Conservation (phyloP, 2,797 vertebrate species). For the Mormyrops boulengeri region DNA sequence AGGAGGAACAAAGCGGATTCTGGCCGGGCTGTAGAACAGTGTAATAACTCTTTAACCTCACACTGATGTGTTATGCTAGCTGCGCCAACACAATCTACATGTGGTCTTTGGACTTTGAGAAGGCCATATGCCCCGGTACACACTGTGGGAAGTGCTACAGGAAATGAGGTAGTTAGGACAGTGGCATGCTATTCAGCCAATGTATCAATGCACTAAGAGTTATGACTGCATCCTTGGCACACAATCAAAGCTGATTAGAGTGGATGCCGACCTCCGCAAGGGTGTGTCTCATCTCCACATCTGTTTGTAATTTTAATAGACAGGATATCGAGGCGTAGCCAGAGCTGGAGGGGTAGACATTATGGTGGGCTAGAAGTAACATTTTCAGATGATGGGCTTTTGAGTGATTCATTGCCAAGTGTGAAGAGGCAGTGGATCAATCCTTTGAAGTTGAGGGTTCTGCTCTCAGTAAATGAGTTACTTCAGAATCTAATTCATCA, state of each 20-base stretch:
- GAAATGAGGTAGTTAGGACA: neutral
- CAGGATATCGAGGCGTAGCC: neutral
- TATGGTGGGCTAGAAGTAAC: neutral
- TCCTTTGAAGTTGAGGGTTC: neutral
- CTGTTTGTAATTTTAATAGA: neutral
- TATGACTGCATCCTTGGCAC: neutral
- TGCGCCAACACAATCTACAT: neutral
- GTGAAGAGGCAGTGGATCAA: neutral
- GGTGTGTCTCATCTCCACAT: neutral
- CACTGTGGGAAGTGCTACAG: neutral
- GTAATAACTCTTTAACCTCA: neutral
- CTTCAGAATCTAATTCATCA: neutral
- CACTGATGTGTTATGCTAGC: neutral
- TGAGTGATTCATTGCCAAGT: neutral
- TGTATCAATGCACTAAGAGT: neutral
- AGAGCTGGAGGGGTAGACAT: neutral
- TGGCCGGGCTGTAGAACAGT: neutral
- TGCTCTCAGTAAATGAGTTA: neutral
- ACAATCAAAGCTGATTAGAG: neutral
- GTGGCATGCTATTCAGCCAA: neutral
- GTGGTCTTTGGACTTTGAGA: neutral
- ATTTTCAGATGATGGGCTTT: neutral
- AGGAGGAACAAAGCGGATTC: neutral
- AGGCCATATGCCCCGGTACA: neutral
- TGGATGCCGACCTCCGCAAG: neutral